Evolutionary conservation across 2,888 invertebrate genomes (phyloP).

Genomic region (Trypoxylon attenuatum): DNA sequence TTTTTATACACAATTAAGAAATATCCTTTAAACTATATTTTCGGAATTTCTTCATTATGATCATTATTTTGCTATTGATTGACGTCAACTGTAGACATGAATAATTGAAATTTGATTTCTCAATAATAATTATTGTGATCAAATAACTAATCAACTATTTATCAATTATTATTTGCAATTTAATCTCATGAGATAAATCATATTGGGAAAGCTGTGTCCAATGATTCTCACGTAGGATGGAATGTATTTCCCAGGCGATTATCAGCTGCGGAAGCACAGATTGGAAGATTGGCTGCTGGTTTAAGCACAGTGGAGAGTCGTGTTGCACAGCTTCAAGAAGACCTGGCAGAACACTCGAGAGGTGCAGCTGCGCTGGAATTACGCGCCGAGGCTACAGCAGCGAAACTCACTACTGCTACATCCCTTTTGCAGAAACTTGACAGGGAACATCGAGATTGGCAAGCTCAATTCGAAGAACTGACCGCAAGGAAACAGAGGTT

Average conservation of each 20-base stretch:
- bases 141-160: too few species aligned
- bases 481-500: conserved; percentile 59
- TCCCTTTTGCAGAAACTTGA: conserved; percentile 90
- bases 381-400: conserved; percentile 84
- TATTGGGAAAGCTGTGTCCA: too few species aligned
- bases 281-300: conserved; percentile 85
- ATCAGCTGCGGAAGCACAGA: conserved; percentile 84
- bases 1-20: too few species aligned
- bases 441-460: conserved; percentile 94
- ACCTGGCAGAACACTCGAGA: conserved; percentile 90
- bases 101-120: too few species aligned
- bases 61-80: too few species aligned
- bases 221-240: not conserved
- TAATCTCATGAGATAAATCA: too few species aligned
- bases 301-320: conserved; percentile 87
- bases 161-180: too few species aligned
- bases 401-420: conserved; percentile 84
- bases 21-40: too few species aligned
- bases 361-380: conserved; percentile 86
- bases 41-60: too few species aligned
- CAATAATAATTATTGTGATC: too few species aligned
- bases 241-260: conserved; percentile 56
- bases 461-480: conserved; percentile 70
- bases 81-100: too few species aligned
- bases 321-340: conserved; percentile 85